These are phyloP conservation scores for Lophotriccus pileatus DNA, from an alignment of 2,797 vertebrate genomes.

Conservation along the genomic window DNA sequence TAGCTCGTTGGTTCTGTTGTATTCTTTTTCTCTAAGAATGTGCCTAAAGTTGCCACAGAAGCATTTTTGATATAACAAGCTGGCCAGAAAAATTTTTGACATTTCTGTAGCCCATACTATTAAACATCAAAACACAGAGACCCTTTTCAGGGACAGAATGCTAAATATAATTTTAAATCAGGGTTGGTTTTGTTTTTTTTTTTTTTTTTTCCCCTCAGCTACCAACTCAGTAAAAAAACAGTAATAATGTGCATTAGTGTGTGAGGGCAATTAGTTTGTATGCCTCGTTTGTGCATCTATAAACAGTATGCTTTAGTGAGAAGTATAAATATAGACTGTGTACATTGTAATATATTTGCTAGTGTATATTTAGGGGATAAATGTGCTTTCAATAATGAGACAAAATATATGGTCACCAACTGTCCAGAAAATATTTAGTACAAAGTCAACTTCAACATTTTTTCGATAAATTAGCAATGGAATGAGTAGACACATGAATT, in stretches of 20 bases:
- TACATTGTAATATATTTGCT: not conserved
- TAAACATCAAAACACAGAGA: slow-evolving; percentile 16
- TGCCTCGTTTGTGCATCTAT: not conserved
- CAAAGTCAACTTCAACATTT: not conserved
- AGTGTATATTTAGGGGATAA: not conserved
- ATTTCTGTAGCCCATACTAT: slow-evolving; percentile 44
- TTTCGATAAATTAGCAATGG: not conserved
- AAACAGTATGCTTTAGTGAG: not conserved
- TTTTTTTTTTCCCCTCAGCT: too few relatives aligned
- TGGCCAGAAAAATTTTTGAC: slow-evolving; percentile 16
- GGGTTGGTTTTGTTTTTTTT: not conserved
- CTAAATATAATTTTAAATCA: not conserved
- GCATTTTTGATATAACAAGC: slow-evolving; percentile 28
- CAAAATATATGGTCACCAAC: not conserved
- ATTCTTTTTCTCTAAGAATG: slow-evolving; percentile 47
- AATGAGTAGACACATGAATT: not conserved
- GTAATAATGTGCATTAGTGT: not conserved
- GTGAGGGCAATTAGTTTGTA: not conserved
- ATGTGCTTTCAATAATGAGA: not conserved
- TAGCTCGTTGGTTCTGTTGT: not conserved
- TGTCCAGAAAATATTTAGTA: not conserved
- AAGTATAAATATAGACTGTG: not conserved
- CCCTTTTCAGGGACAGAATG: slow-evolving; percentile 8
- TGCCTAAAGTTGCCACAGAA: slow-evolving; percentile 18
- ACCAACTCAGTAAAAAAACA: not conserved